Conservation (phyloP, 1,140 invertebrate genomes). For the Neocloeon triangulifer region DNA sequence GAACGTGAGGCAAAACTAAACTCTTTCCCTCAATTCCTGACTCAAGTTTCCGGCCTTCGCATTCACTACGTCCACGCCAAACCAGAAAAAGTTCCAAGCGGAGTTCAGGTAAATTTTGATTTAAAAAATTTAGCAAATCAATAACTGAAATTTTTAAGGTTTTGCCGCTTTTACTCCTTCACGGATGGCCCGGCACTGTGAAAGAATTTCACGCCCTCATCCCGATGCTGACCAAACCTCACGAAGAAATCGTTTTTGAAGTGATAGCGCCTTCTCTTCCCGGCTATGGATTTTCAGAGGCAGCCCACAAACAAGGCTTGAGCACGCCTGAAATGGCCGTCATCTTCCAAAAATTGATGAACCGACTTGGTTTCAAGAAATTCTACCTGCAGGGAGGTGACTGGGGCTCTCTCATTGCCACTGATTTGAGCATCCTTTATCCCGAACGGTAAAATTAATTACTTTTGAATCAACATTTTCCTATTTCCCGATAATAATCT, state of each 20-base stretch:
- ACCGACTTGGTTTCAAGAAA: slow-evolving; percentile 43
- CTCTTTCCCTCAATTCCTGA: slow-evolving; percentile 41
- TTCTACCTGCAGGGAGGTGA: slow-evolving; percentile 75
- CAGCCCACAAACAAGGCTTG: slow-evolving; percentile 32
- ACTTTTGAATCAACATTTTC: too few species aligned
- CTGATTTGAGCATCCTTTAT: slow-evolving; percentile 35
- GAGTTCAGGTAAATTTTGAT: slow-evolving; percentile 17
- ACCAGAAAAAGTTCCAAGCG: slow-evolving; percentile 20
- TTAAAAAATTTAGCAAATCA: too few species aligned
- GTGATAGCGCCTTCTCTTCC: slow-evolving; percentile 58
- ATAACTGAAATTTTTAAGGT: too few species aligned
- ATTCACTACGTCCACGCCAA: slow-evolving; percentile 49
- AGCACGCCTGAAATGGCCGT: slow-evolving; percentile 35
- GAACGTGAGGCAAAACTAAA: slow-evolving; percentile 42
- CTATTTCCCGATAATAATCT: too few species aligned
- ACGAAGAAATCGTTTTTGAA: slow-evolving; percentile 46
- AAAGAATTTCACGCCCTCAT: slow-evolving; percentile 68
- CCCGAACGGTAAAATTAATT: slow-evolving; percentile 28
- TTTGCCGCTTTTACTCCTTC: slow-evolving; percentile 47
- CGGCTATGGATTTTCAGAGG: slow-evolving; percentile 66
- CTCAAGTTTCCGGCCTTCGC: slow-evolving; percentile 39
- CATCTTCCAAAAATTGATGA: slow-evolving; percentile 65
- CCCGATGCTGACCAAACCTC: slow-evolving; percentile 32
- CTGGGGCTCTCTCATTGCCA: slow-evolving; percentile 41
- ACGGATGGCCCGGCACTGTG: slow-evolving; percentile 82